A percentile compares a stretch with the other conserved stretches of the same genome.
Evolutionary conservation across 2,888 invertebrate species (phyloP).

Genomic region (Heliothis peltigera): DNA sequence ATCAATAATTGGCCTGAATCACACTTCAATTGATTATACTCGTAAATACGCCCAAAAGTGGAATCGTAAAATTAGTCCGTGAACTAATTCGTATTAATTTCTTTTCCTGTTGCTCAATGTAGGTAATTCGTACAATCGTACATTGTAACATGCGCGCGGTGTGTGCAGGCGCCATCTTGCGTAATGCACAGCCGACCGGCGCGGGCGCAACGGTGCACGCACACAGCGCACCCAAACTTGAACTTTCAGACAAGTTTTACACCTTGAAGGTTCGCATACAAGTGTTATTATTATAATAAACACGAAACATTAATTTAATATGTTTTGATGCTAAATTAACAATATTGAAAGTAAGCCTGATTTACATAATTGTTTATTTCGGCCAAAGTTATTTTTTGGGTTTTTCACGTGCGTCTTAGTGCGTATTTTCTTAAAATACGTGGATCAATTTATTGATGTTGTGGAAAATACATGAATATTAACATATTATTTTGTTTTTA

Average conservation of each 20-base stretch:
- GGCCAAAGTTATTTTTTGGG: background rate
- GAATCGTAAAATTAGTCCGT: slow-evolving; percentile 26
- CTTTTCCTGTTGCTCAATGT: slow-evolving; percentile 42
- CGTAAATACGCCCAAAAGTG: slow-evolving; percentile 2
- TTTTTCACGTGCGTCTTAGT: background rate
- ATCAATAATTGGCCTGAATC: background rate
- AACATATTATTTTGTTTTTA: too few species aligned
- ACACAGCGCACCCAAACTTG: slow-evolving; percentile 48
- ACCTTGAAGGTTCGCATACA: slow-evolving; percentile 32
- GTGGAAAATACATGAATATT: too few species aligned
- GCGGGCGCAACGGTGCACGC: too few species aligned
- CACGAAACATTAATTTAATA: slow-evolving; percentile 9
- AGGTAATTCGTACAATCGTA: too few species aligned
- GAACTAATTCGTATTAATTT: slow-evolving; percentile 38
- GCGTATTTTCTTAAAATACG: background rate
- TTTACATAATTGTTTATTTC: slow-evolving; percentile 6
- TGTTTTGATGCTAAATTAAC: background rate
- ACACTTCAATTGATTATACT: too few species aligned
- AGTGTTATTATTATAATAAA: slow-evolving; percentile 22
- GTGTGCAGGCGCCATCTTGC: slow-evolving; percentile 26
- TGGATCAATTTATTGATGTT: too few species aligned
- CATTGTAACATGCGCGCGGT: slow-evolving; percentile 27
- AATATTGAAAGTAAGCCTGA: background rate
- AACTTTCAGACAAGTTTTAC: slow-evolving; percentile 49
- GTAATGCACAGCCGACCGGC: slow-evolving; percentile 30